phyloP scores from a whole-genome alignment of 2,113 vertebrate genomes.

The Coregonus clupeaformis region DNA sequence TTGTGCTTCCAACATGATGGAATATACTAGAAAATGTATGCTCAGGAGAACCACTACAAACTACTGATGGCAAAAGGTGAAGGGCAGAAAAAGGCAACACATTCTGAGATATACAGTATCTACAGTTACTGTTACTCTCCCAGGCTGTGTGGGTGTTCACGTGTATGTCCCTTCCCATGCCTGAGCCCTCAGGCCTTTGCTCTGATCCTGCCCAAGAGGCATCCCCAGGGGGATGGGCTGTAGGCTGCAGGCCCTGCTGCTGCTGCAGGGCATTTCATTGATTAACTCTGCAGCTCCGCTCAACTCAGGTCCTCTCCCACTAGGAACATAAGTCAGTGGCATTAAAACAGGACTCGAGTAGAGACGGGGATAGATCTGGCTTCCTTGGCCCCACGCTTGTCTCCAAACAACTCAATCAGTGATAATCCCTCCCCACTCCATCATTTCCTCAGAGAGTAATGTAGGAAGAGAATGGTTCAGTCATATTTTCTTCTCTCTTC shows the following conservation, averaged over 20 bases:
- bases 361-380: neutral
- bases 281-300: slow-evolving; percentile 54
- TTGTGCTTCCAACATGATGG: slow-evolving; percentile 80
- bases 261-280: slow-evolving; percentile 53
- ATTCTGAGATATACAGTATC: slow-evolving; percentile 75
- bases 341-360: slow-evolving; percentile 24
- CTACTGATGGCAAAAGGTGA: slow-evolving; percentile 17
- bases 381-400: neutral
- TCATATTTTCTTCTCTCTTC: slow-evolving; percentile 5
- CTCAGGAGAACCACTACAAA: too few relatives aligned
- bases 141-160: neutral
- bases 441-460: slow-evolving; percentile 34
- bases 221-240: too few relatives aligned
- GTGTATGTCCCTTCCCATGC: neutral
- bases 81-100: neutral
- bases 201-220: too few relatives aligned
- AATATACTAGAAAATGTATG: slow-evolving; percentile 43
- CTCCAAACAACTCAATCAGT: slow-evolving; percentile 37
- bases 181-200: neutral
- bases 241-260: slow-evolving; percentile 20
- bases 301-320: slow-evolving; percentile 37
- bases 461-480: slow-evolving; percentile 8
- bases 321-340: slow-evolving; percentile 44
- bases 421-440: slow-evolving; percentile 34
- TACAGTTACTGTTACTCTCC: neutral